phyloP scores from a whole-genome alignment of 2,888 invertebrate genomes.

The Poecilobothrus nobilitatus region DNA sequence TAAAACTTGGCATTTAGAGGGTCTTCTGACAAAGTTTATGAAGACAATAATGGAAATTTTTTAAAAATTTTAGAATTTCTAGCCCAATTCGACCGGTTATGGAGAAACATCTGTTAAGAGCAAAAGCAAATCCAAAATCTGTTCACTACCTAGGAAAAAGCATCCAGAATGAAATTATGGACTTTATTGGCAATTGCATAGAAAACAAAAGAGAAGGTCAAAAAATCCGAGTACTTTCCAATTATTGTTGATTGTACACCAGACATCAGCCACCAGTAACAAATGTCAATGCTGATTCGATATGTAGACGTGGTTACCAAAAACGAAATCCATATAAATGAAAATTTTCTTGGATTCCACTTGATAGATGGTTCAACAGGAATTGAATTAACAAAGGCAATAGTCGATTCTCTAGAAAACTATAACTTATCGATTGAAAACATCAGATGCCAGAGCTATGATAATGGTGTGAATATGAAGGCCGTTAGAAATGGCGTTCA shows the following conservation, averaged over 20 bases:
- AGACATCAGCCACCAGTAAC: conserved; percentile 11
- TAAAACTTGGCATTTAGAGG: too few species aligned
- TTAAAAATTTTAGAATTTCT: too few species aligned
- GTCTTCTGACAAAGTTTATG: too few species aligned
- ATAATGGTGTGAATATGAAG: conserved; percentile 8
- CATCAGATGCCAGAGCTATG: conserved; percentile 7
- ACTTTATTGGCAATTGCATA: too few species aligned
- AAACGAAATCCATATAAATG: conserved; percentile 5
- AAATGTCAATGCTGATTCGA: too few species aligned
- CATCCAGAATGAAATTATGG: too few species aligned
- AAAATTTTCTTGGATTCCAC: conserved; percentile 4
- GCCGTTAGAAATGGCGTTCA: conserved; percentile 10
- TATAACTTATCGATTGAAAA: conserved; percentile 7
- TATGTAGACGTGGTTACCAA: neutral
- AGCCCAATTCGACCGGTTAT: too few species aligned
- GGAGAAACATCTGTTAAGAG: too few species aligned
- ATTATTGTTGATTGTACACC: conserved; percentile 12
- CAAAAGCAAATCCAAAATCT: too few species aligned
- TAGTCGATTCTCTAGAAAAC: conserved; percentile 7
- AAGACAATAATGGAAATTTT: too few species aligned
- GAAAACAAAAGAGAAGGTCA: neutral
- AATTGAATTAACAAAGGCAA: conserved; percentile 7
- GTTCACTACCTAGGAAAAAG: too few species aligned
- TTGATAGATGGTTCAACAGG: conserved; percentile 8
- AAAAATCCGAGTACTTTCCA: conserved; percentile 8